phyloP scores from a whole-genome alignment of 2,113 vertebrate genomes.

The Mola mola region DNA sequence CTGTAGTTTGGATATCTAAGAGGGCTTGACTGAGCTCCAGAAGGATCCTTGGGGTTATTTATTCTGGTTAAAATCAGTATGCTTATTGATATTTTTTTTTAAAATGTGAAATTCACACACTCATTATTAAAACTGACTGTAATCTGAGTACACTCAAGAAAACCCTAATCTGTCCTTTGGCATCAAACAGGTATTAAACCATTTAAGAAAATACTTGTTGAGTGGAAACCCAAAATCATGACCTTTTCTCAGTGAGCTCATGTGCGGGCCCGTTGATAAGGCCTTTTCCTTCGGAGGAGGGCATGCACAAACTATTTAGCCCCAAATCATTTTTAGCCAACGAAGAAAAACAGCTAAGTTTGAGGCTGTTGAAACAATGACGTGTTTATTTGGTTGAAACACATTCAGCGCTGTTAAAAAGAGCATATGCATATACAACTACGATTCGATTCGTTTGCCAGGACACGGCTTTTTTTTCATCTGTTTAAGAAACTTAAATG shows the following conservation, averaged over 20 bases:
- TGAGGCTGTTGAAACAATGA: slow-evolving; percentile 25
- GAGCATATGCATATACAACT: slow-evolving; percentile 23
- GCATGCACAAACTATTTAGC: slow-evolving; percentile 26
- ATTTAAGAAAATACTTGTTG: not conserved
- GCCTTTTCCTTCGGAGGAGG: slow-evolving; percentile 9
- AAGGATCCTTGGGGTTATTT: slow-evolving; percentile 29
- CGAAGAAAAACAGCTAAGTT: slow-evolving; percentile 28
- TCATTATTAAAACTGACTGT: not conserved
- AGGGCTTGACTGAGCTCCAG: slow-evolving; percentile 39
- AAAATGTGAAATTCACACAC: slow-evolving; percentile 10
- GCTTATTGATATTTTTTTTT: slow-evolving; percentile 17
- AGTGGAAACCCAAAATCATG: slow-evolving; percentile 15
- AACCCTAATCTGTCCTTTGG: slow-evolving; percentile 1
- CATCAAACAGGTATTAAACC: slow-evolving; percentile 3
- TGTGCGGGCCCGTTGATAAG: slow-evolving; percentile 25
- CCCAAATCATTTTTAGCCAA: slow-evolving; percentile 19
- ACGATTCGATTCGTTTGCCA: slow-evolving; percentile 32
- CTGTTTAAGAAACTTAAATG: slow-evolving; percentile 16
- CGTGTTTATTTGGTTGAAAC: slow-evolving; percentile 52
- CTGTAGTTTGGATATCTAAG: slow-evolving; percentile 66
- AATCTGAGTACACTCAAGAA: not conserved
- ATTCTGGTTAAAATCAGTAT: slow-evolving; percentile 45
- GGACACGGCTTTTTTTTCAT: slow-evolving; percentile 38
- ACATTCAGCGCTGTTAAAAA: slow-evolving; percentile 31
- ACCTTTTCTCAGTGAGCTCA: no score